Evolutionary conservation across 2,113 vertebrate species (phyloP), one percentile per base, ranked within the genome.

Genomic region (Rousettus leschenaultii): DNA sequence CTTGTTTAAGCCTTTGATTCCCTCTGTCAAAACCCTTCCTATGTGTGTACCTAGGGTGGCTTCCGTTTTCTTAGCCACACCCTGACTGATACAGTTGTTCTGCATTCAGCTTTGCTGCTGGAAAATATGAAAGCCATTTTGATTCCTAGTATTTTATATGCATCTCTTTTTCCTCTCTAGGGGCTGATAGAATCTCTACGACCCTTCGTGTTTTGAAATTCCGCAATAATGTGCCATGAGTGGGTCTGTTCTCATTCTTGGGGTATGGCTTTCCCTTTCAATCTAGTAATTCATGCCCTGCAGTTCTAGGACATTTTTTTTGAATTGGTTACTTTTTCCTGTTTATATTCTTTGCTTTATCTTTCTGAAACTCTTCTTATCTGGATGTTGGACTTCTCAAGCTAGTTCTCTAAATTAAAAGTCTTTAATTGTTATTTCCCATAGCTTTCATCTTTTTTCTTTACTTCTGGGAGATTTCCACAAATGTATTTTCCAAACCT

Each of bases 41-140:
- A 2, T 95, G 74, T 92, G 84, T 84, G 26, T 45, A 61, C 51
- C n/a, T 61, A 77, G 59, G 59, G 12, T 77, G 40, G 22, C 51
- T 89, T 95, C 55, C 70, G 28, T 89, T 89, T 84, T 93, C 78
- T 74, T 77, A 53, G 70, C 80, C 70, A 70, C 68, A 70, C 12
- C 3, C 28, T 51, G 48, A 59, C 18, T 57, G 43, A 22, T 57
- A 86, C 28, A 43, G 28, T 87, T n/a, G 30, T 48, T 73, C 71
- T 61, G 53, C 75, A 43, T 40, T 61, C 33, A 63, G 43, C 65
- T 53, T 70, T 45, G 12, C 30, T 65, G 7, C 65, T 53, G 45
- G 61, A 66, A 65, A 65, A 89, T 66, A 38, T 65, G n/a, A 85
- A 95, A 95, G 28, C 16, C 45, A 38, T 73, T 45, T 79, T 73